Evolutionary conservation across 1,140 invertebrate genomes (phyloP).

Genomic region (Armadillidium nasatum): DNA sequence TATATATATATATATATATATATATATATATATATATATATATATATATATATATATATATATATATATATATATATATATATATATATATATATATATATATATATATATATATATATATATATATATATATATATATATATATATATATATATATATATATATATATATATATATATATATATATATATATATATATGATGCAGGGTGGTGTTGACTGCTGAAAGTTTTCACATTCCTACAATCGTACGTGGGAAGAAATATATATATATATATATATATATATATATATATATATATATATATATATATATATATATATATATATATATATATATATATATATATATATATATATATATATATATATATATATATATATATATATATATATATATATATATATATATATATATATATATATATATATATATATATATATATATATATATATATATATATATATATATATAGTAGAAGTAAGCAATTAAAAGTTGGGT

Average conservation of each 20-base stretch:
- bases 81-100: conserved; percentile 21
- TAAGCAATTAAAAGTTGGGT: too few species aligned
- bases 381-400: too few species aligned
- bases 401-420: too few species aligned
- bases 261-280: not conserved
- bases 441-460: conserved; percentile 26
- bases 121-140: conserved; percentile 24
- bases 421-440: conserved; percentile 25
- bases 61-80: conserved; percentile 27
- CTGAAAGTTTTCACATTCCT: too few species aligned
- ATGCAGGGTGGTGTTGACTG: not conserved
- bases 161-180: conserved; percentile 6
- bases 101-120: not conserved
- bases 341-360: conserved; percentile 6
- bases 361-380: conserved; percentile 6
- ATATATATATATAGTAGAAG: not conserved
- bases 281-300: conserved; percentile 6
- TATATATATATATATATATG: conserved; percentile 2
- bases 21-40: not conserved
- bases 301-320: conserved; percentile 6
- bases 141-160: conserved; percentile 10
- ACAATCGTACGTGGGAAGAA: too few species aligned
- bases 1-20: conserved; percentile 26
- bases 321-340: conserved; percentile 6
- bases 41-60: conserved; percentile 20